These are phyloP conservation scores for Palythoa grandis DNA, from an alignment of 92 coral and sea anemone species.

Conservation along the genomic window DNA sequence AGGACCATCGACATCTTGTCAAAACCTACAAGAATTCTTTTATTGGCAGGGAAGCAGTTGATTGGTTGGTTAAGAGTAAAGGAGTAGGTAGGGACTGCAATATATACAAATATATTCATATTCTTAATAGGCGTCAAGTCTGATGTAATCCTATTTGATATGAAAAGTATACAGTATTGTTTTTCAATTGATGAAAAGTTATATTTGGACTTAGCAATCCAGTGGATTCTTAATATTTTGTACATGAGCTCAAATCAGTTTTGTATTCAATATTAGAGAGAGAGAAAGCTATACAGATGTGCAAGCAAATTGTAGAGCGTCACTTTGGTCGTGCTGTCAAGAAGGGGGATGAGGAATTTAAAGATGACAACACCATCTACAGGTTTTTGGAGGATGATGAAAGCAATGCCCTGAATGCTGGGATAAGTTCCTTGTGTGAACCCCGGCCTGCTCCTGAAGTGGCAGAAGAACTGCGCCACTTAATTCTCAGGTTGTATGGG, in stretches of 20 bases:
- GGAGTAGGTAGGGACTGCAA: constrained; percentile 66
- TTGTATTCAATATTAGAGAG: constrained; percentile 57
- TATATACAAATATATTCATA: no score
- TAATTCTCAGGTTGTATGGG: constrained; percentile 75
- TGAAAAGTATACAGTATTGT: no score
- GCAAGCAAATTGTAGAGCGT: constrained; percentile 83
- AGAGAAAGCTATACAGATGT: constrained; percentile 85
- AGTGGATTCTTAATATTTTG: not conserved
- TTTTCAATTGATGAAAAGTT: no score
- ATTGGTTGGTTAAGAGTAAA: constrained; percentile 79
- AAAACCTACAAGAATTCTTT: constrained; percentile 83
- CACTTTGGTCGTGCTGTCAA: constrained; percentile 80
- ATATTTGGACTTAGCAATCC: no score
- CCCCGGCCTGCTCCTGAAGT: constrained; percentile 96
- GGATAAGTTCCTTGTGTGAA: constrained; percentile 89
- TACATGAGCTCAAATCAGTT: not conserved
- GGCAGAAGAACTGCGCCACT: constrained; percentile 86
- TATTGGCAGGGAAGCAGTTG: constrained; percentile 89
- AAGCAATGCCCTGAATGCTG: constrained; percentile 90
- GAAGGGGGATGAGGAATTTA: constrained; percentile 69
- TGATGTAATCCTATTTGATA: no score
- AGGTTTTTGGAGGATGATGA: constrained; percentile 94
- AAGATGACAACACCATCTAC: constrained; percentile 85
- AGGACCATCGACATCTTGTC: constrained; percentile 76
- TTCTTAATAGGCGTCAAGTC: no score